These are phyloP conservation scores for Pseudorectes ferrugineus DNA, from an alignment of 2,113 vertebrate species.

Conservation along the genomic window DNA sequence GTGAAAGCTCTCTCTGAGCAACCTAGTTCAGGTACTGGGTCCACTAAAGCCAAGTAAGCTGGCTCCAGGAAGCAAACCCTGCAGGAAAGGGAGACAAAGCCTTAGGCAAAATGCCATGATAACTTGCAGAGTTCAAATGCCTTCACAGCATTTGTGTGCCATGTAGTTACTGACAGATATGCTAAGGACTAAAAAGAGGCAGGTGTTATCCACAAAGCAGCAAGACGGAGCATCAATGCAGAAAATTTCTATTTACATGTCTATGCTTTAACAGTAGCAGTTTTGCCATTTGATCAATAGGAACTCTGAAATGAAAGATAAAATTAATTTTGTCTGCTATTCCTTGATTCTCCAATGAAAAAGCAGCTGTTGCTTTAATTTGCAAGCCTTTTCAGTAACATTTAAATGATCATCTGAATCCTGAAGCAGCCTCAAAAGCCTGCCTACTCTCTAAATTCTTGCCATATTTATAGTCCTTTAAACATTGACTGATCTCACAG, in stretches of 20 bases:
- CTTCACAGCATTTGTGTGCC: neutral
- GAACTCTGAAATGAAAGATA: neutral
- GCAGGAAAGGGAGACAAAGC: neutral
- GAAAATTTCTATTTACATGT: neutral
- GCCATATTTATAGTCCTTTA: constrained; percentile 19
- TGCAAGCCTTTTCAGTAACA: neutral
- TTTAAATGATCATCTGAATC: neutral
- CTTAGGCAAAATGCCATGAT: neutral
- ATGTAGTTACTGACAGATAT: neutral
- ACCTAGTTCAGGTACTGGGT: neutral
- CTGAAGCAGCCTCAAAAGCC: neutral
- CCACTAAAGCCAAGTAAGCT: neutral
- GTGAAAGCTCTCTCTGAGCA: neutral
- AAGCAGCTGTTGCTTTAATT: neutral
- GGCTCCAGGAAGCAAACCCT: neutral
- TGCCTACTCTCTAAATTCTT: constrained; percentile 15
- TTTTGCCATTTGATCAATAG: neutral
- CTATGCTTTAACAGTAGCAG: neutral
- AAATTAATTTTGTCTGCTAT: neutral
- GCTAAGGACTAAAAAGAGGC: neutral
- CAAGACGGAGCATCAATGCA: neutral
- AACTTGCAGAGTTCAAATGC: neutral
- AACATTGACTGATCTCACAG: neutral
- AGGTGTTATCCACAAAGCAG: neutral
- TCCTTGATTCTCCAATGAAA: neutral